A percentile compares a stretch with the other conserved stretches of the same genome.
Conservation (phyloP, 1,140 invertebrate genomes). For the Teleopsis dalmanni region DNA sequence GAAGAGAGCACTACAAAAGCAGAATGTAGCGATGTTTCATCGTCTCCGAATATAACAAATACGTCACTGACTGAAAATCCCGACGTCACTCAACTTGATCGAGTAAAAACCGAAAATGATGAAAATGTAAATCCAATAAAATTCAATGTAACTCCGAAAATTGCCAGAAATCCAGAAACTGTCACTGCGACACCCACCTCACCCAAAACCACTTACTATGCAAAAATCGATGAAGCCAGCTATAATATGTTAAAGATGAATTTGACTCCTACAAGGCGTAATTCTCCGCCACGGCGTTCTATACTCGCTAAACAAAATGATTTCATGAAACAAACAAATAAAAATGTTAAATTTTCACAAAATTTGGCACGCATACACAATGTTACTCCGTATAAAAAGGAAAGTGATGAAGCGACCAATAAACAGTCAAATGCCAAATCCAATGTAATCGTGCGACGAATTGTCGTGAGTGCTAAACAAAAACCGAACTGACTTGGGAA, state of each 20-base stretch:
- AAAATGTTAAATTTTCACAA: conserved; percentile 25
- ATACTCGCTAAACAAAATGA: conserved; percentile 26
- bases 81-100: too few species aligned
- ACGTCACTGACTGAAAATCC: too few species aligned
- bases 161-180: too few species aligned
- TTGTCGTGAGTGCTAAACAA: conserved; percentile 21
- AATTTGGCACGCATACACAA: conserved; percentile 15
- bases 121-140: too few species aligned
- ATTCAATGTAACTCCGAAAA: too few species aligned
- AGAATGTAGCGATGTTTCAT: too few species aligned
- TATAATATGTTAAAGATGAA: neutral
- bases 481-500: neutral
- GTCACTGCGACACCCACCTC: too few species aligned
- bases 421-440: conserved; percentile 16
- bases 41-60: too few species aligned
- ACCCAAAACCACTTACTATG: too few species aligned
- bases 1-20: too few species aligned
- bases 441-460: conserved; percentile 24
- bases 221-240: neutral
- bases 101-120: too few species aligned
- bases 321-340: conserved; percentile 18
- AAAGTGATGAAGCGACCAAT: neutral
- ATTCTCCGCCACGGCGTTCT: conserved; percentile 18
- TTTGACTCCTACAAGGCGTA: neutral
- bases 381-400: neutral